Conservation (phyloP, 2,113 vertebrate species). For the Machaerirhynchus nigripectus region DNA sequence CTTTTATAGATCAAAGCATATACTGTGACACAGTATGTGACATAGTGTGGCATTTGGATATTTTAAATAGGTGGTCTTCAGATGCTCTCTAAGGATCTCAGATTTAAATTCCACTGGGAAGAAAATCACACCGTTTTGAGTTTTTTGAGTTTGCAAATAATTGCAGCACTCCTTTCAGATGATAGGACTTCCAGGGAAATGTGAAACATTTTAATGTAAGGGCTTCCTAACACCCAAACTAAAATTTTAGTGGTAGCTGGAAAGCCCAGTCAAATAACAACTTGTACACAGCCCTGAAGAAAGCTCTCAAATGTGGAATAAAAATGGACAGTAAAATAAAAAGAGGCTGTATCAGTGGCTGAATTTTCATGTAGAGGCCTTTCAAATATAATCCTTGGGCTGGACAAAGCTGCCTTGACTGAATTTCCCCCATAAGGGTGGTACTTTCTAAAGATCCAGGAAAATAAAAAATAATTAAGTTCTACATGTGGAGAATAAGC, state of each 20-base stretch:
- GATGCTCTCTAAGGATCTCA: neutral
- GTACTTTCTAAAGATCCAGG: neutral
- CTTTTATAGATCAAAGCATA: conserved; percentile 12
- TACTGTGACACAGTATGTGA: neutral
- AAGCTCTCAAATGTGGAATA: neutral
- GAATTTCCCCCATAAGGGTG: neutral
- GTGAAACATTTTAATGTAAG: neutral
- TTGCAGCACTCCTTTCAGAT: neutral
- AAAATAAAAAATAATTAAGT: neutral
- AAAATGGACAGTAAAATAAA: neutral
- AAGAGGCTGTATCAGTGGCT: neutral
- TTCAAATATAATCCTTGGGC: neutral
- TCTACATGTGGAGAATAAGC: neutral
- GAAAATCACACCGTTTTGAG: neutral
- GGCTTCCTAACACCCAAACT: neutral
- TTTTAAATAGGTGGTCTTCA: neutral
- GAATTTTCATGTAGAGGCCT: neutral
- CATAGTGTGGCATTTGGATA: neutral
- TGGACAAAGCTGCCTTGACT: neutral
- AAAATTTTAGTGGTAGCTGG: neutral
- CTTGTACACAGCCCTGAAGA: neutral
- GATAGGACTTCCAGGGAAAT: neutral
- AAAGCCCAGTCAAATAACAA: neutral
- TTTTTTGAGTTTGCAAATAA: neutral
- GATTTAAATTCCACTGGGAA: neutral